Conservation (phyloP, 2,113 vertebrate species). For the Perca flavescens region DNA sequence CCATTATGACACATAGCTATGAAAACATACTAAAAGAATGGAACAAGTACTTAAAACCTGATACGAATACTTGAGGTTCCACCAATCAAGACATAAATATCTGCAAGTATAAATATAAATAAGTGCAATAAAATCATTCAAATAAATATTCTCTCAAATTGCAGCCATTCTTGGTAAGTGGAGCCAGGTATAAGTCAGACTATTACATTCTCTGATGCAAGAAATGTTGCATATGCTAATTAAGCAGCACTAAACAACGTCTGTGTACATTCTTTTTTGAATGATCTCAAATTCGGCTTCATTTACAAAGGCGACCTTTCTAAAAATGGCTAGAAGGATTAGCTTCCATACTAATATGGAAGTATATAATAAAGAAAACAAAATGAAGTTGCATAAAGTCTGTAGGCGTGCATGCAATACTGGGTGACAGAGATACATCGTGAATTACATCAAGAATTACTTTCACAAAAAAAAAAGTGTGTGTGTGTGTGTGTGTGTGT, state of each 20-base stretch:
- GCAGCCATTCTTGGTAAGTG: not conserved
- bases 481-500: not conserved
- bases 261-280: not conserved
- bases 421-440: not conserved
- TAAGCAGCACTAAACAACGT: not conserved
- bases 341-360: not conserved
- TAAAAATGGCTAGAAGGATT: not conserved
- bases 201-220: not conserved
- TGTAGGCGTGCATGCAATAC: not conserved
- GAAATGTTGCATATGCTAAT: not conserved
- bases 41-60: no score
- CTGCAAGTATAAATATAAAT: no score
- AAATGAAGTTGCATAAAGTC: not conserved
- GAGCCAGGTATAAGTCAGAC: no score
- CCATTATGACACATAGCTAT: no score
- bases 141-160: no score
- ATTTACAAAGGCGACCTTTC: not conserved
- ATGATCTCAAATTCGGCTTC: not conserved
- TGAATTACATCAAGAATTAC: not conserved
- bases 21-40: no score
- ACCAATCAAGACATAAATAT: no score
- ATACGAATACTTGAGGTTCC: no score
- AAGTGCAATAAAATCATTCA: no score
- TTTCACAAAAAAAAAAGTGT: not conserved
- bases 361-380: not conserved